Percentiles rank a stretch among this genome's conserved stretches.
phyloP scores from a whole-genome alignment of 2,797 vertebrate genomes.

The Morus bassanus region DNA sequence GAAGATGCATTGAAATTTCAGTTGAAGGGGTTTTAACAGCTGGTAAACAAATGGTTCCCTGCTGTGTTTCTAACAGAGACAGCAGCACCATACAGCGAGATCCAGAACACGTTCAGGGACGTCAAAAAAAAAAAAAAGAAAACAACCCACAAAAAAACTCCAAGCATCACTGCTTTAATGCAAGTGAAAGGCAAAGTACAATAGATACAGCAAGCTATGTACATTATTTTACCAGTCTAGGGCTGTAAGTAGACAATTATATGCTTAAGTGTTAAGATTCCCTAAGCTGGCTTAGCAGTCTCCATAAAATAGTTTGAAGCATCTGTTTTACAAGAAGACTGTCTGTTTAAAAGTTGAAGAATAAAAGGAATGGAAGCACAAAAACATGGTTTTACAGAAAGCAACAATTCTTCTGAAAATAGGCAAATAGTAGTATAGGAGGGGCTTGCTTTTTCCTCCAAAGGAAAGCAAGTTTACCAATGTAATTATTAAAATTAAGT shows the following conservation, averaged over 20 bases:
- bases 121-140: neutral
- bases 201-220: neutral
- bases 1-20: accelerated
- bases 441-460: neutral
- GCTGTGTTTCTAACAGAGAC: neutral
- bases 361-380: neutral
- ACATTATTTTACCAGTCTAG: neutral
- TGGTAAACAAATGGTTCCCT: neutral
- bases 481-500: constrained; percentile 25
- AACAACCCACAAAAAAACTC: neutral
- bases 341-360: neutral
- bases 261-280: neutral
- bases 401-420: accelerated
- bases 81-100: neutral
- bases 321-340: neutral
- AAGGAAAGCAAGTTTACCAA: neutral
- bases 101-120: neutral
- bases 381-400: neutral
- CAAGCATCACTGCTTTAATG: neutral
- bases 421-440: neutral
- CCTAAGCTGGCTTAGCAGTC: neutral
- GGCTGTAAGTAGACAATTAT: neutral
- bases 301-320: neutral
- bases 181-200: neutral
- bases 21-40: neutral